Base-by-base conservation (phyloP, 1,140 invertebrate genomes). In the Colletes gigas region DNA sequence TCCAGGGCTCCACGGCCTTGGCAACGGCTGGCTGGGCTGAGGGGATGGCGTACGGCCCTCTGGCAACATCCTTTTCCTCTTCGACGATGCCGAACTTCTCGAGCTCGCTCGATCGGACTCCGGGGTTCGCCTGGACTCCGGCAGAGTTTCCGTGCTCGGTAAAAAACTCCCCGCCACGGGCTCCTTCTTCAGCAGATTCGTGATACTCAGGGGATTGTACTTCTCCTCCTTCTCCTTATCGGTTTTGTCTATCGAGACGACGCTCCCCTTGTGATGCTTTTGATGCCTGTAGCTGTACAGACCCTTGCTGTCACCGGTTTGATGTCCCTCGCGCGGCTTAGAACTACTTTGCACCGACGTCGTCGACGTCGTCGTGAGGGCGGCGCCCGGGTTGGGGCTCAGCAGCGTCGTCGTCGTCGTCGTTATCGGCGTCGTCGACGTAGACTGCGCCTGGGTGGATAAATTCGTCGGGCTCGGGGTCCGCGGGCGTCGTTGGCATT, bases 401-500 rank as follows among this genome's bases (percentile, higher is more conserved):
- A 84, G 19, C 14, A 78, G 21, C 12, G 84, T 86, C 65, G 85
- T 17, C 65, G 81, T 80, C 82, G 82, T 82, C 19, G 83, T 80
- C 50, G 81, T 73, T 12, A 76, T 50, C 60, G 85, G 52, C 44
- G 89, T 71, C 57, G 87, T 57, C 19, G 85, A 9, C 52, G 82
- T 85, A 4, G 83, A 85, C 68, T 87, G 85, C 44, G 87, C 79
- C 82, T 89, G 90, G 79, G 71, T 87, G 9, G 87, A 78, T 54
- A 92, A 85, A 83, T 92, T 92, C 44, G 89, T 92, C 62, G 92
- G 93, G 63, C 96, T 97, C 2, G 95, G 95, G 70, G 97, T 96
- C 84, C 97, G 95, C 84, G 97, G 97, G 77, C 97, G 95, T 89
- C 97, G 96, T 89, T 98, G 97, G 92, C 98, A 98, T 90, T 98